Base-by-base conservation (phyloP, 2,888 invertebrate genomes). In the Leucania comma region DNA sequence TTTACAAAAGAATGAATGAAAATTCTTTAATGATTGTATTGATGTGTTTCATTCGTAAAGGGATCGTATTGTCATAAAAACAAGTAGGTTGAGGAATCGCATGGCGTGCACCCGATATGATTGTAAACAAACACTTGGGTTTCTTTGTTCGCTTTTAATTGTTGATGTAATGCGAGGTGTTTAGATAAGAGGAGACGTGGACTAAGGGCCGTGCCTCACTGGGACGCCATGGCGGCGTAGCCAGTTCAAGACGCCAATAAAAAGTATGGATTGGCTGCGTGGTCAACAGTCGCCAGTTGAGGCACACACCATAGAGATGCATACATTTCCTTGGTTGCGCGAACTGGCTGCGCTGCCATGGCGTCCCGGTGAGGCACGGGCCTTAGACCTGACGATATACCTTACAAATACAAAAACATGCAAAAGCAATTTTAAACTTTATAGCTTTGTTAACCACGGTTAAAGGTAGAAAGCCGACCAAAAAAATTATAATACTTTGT, bases 1-100 rank as follows among this genome's bases (percentile, higher is more conserved):
- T 84, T 78, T 75, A 71, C 59, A 54, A 62, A 78, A 75, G 42
- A 68, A 73, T 77, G 75, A 84, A 80, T 75, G 75, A 69, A 75
- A 72, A 81, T 56, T 74, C 68, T 65, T 82, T 62, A 83, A 57
- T 75, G 70, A 72, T 63, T 75, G 64, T 69, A 74, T 77, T 63
- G 70, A 75, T 70, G 68, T 32, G 32, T 14, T 56, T 64, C 54
- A 70, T 74, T 75, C 53, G 63, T 58, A 59, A 26, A 9, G 20
- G 53, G 56, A 35, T 59, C 60, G 35, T 56, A 56, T 14, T 22
- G 56, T 56, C 22, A 57, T 62, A 72, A 69, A 57, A 74, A 57
- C 58, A 71, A 68, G 53, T 76, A 9, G 68, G 75, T 72, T 77
- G 75, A 69, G 65, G 46, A 68, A 60, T 72, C 68, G 29, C 57